Conservation (phyloP, 2,113 vertebrate species). For the Ia io region DNA sequence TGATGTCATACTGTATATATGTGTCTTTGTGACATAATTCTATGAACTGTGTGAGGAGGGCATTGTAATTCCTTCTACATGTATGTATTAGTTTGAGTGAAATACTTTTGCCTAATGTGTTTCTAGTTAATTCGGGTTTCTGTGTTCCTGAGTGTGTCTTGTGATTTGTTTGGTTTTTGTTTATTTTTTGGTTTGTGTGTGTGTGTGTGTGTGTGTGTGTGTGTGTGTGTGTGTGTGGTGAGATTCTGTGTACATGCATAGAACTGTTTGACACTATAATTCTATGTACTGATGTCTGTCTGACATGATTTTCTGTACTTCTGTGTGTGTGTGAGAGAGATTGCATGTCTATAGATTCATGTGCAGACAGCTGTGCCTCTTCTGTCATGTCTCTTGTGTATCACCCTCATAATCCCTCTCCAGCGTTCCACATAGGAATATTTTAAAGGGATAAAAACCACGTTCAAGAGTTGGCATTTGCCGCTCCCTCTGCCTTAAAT, state of each 20-base stretch:
- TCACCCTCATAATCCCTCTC: background rate
- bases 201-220: too few species aligned
- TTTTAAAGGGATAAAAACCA: background rate
- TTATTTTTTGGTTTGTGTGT: background rate
- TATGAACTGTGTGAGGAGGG: background rate
- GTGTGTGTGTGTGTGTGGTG: background rate
- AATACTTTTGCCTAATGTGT: background rate
- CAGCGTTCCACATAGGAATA: background rate
- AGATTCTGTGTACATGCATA: background rate
- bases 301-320: background rate
- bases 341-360: background rate
- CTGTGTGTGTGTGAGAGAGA: background rate
- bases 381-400: background rate
- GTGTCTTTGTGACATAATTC: background rate
- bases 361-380: background rate
- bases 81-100: background rate
- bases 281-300: background rate
- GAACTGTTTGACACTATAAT: background rate
- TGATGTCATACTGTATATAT: background rate
- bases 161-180: background rate
- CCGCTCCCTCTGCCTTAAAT: background rate
- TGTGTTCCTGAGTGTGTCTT: background rate
- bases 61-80: background rate
- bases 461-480: background rate
- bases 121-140: background rate